A percentile compares a stretch with the other conserved stretches of the same genome.
Conservation (phyloP, 2,888 invertebrate genomes). For the Mythimna lalbum region DNA sequence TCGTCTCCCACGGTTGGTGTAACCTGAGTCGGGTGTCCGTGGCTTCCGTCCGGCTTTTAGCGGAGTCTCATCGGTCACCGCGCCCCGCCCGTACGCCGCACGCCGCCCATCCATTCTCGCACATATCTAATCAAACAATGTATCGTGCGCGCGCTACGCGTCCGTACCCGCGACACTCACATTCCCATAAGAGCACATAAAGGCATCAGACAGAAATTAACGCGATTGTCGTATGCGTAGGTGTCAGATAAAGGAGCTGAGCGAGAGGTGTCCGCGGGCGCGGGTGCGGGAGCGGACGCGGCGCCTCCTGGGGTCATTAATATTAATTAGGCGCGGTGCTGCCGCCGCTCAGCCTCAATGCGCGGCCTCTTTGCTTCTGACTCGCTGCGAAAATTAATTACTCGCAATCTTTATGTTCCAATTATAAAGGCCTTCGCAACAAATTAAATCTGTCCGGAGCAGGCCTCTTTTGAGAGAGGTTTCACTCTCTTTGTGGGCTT, state of each 20-base stretch:
- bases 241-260: conserved; percentile 80
- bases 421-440: conserved; percentile 91
- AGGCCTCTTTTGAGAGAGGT: conserved; percentile 90
- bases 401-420: conserved; percentile 91
- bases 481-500: conserved; percentile 90
- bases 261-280: conserved; percentile 62
- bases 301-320: conserved; percentile 87
- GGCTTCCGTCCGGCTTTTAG: conserved; percentile 91
- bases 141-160: conserved; percentile 46
- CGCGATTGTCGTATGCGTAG: conserved; percentile 67
- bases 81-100: conserved; percentile 61
- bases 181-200: conserved; percentile 65
- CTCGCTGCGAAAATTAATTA: conserved; percentile 91
- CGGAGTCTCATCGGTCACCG: conserved; percentile 86
- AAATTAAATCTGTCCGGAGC: conserved; percentile 91
- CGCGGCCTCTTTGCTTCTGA: conserved; percentile 89
- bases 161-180: conserved; percentile 39
- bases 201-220: conserved; percentile 69
- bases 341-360: conserved; percentile 82
- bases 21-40: conserved; percentile 87
- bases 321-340: conserved; percentile 89
- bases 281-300: conserved; percentile 74
- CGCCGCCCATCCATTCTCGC: conserved; percentile 73
- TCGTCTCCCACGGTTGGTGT: conserved; percentile 87
- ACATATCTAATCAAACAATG: conserved; percentile 70